Conservation (phyloP, 30 jellyfish, hydroid and myxozoan genomes). For the Turritopsis dohrnii region DNA sequence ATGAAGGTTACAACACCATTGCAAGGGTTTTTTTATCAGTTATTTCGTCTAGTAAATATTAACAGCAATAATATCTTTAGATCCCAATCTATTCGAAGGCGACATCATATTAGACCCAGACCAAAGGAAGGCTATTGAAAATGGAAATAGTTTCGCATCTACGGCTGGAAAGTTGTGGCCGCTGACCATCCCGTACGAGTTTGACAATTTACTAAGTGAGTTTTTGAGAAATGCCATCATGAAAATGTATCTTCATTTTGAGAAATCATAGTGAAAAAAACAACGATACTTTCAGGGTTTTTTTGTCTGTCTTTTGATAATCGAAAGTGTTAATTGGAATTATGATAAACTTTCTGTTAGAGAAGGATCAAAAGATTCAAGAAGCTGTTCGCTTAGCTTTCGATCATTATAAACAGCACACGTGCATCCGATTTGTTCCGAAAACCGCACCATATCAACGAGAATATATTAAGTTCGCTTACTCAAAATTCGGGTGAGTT, state of each 20-base stretch:
- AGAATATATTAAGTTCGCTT: background rate
- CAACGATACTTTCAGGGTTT: too few species aligned
- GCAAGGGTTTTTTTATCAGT: too few species aligned
- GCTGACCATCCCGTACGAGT: background rate
- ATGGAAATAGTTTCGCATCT: background rate
- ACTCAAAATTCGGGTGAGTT: background rate
- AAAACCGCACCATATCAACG: background rate
- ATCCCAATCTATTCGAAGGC: conserved; percentile 8
- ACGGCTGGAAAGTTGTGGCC: conserved; percentile 5
- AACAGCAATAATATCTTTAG: too few species aligned
- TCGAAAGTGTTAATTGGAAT: too few species aligned
- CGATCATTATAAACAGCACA: conserved; percentile 3
- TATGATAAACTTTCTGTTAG: background rate
- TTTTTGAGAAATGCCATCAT: too few species aligned
- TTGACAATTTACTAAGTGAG: background rate
- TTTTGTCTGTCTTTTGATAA: too few species aligned
- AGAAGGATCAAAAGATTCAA: background rate
- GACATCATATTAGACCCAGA: conserved; percentile 15
- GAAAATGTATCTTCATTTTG: too few species aligned
- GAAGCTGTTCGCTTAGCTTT: conserved; percentile 11
- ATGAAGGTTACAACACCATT: background rate
- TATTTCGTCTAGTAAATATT: too few species aligned
- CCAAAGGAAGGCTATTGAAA: background rate
- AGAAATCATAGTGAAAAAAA: too few species aligned
- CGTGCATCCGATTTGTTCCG: background rate